These are phyloP conservation scores for Acanthisitta chloris DNA, from an alignment of 2,113 vertebrate genomes.

Conservation along the genomic window DNA sequence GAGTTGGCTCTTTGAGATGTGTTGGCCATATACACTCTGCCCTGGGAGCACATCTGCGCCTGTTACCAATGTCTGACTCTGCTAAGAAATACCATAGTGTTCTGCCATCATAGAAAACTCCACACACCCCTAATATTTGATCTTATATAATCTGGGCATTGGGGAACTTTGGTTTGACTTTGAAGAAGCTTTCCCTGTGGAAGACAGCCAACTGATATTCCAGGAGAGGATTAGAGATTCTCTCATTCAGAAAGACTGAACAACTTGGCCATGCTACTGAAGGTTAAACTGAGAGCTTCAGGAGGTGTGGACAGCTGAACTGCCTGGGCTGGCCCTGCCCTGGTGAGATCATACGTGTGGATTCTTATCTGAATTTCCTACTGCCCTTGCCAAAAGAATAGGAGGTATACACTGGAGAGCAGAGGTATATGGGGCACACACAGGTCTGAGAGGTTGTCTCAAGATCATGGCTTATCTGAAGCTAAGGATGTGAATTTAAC, in stretches of 20 bases:
- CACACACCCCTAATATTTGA: background rate
- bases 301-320: background rate
- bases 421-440: background rate
- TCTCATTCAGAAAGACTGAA: background rate
- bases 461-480: background rate
- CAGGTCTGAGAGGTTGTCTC: background rate
- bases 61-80: background rate
- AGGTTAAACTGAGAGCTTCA: background rate
- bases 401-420: background rate
- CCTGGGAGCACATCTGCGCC: fast-evolving
- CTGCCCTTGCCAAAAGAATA: background rate
- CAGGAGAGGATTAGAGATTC: background rate
- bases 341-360: background rate
- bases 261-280: background rate
- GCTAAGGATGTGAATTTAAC: background rate
- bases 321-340: background rate
- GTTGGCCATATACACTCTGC: background rate
- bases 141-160: background rate
- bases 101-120: background rate
- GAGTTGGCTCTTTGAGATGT: background rate
- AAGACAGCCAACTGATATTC: background rate
- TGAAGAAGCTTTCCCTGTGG: background rate
- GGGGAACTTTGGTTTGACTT: background rate
- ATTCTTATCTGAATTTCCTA: background rate
- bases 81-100: background rate